Percentiles rank a stretch among this genome's conserved stretches.
These are phyloP conservation scores for Mycalesis mineus DNA, from an alignment of 2,888 invertebrate species.

Conservation along the genomic window DNA sequence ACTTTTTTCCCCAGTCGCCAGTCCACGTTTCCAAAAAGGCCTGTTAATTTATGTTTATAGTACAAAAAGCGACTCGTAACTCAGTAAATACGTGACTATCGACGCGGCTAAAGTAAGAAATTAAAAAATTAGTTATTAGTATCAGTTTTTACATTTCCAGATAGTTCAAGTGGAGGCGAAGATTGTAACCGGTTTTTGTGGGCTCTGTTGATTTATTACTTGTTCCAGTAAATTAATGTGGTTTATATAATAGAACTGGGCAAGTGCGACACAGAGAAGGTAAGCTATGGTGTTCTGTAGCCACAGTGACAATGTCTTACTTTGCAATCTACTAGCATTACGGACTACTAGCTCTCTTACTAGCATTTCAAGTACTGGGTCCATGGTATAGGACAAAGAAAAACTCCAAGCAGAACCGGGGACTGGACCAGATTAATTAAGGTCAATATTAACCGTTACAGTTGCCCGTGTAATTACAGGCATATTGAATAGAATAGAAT, in stretches of 20 bases:
- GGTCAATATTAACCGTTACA: no score
- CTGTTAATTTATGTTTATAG: constrained; percentile 2
- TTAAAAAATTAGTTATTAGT: background rate
- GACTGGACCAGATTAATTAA: no score
- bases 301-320: no score
- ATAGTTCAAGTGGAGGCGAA: background rate
- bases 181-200: background rate
- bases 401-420: no score
- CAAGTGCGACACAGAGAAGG: no score
- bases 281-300: no score
- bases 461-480: no score
- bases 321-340: no score
- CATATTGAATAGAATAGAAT: no score
- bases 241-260: background rate
- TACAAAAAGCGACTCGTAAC: constrained; percentile 7
- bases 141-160: constrained; percentile 4
- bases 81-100: background rate
- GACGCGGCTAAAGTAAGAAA: background rate
- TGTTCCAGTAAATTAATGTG: background rate
- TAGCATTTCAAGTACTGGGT: no score
- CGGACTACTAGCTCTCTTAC: no score
- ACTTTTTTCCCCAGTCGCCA: constrained; percentile 3
- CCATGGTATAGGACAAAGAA: no score
- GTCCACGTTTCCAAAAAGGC: constrained; percentile 4
- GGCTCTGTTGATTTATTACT: background rate